Percentiles rank a stretch among this genome's conserved stretches.
Conservation (phyloP, 1,140 invertebrate genomes). For the Hermetia illucens region DNA sequence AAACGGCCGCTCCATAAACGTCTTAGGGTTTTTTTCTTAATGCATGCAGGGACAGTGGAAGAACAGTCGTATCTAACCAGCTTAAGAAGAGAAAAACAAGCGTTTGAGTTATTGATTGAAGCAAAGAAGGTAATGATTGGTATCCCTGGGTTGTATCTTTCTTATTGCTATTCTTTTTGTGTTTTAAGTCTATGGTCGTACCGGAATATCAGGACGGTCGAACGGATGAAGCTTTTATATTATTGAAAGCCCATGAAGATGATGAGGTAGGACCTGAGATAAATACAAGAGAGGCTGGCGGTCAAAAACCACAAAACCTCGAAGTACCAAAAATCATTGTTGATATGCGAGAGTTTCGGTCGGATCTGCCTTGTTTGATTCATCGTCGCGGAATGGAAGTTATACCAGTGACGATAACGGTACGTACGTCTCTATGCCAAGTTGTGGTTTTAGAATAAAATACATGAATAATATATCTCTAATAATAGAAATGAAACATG, state of each 20-base stretch:
- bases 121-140: conserved; percentile 66
- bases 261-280: conserved; percentile 28
- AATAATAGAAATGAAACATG: too few species aligned
- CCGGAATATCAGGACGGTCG: conserved; percentile 84
- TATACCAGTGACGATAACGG: conserved; percentile 77
- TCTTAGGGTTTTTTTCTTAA: conserved; percentile 73
- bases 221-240: conserved; percentile 50
- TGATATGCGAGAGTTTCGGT: conserved; percentile 96
- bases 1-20: conserved; percentile 38
- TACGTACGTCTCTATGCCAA: conserved; percentile 25
- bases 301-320: conserved; percentile 19
- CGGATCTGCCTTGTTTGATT: conserved; percentile 86
- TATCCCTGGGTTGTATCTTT: neutral
- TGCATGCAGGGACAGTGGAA: conserved; percentile 83
- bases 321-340: conserved; percentile 60
- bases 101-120: conserved; percentile 83
- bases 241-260: conserved; percentile 27
- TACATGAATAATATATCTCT: too few species aligned
- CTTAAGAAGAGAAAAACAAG: conserved; percentile 79
- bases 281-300: conserved; percentile 52
- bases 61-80: conserved; percentile 90
- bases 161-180: conserved; percentile 3
- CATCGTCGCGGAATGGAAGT: conserved; percentile 89
- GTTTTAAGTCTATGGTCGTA: conserved; percentile 72
- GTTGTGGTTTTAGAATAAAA: conserved; percentile 1